Evolutionary conservation across 2,113 vertebrate genomes (phyloP), one percentile per base, ranked within the genome.

Genomic region (Nesogale talazaci): DNA sequence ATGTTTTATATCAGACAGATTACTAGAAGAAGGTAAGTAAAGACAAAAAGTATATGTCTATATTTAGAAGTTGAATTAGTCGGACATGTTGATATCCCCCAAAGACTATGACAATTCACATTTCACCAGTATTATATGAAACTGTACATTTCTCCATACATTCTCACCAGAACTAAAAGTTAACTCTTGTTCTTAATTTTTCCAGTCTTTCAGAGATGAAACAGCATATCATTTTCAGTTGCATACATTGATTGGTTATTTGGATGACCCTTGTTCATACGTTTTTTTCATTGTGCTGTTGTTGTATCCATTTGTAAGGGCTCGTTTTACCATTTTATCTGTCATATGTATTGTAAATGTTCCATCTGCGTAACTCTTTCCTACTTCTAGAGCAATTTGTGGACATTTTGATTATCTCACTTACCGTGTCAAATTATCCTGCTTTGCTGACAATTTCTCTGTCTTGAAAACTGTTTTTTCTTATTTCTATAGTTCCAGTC

Each of bases 41-140:
- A 79, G 36, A 83, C 36, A 93, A 92, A 83, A 0, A 42, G 31
- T 23, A 25, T 57, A 14, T 56, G 6, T 46, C 76, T 80, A 92
- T 94, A 88, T 65, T n/a, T n/a, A 90, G 46, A 52, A 88, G 78
- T 52, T 87, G 52, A 78, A 69, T 74, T 80, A 86, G 57, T 23
- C 56, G 4, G 61, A 12, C 29, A 29, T 63, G 23, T 23, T 61
- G 59, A 42, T 63, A 9, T 23, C 29, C 22, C 46, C 61, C 69
- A 81, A 65, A 72, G n/a, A 27, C 23, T 72, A 9, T 52, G 83
- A 90, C 25, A 69, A 75, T 59, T 63, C 67, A 31, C 31, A 74
- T 83, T 81, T 56, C 19, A 22, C 17, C 65, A 65, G 4, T 40
- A 29, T 56, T 42, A n/a, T 12, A 52, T 38, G 38, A 89, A 11